phyloP scores from a whole-genome alignment of 2,113 vertebrate species.

The Cavia aperea region DNA sequence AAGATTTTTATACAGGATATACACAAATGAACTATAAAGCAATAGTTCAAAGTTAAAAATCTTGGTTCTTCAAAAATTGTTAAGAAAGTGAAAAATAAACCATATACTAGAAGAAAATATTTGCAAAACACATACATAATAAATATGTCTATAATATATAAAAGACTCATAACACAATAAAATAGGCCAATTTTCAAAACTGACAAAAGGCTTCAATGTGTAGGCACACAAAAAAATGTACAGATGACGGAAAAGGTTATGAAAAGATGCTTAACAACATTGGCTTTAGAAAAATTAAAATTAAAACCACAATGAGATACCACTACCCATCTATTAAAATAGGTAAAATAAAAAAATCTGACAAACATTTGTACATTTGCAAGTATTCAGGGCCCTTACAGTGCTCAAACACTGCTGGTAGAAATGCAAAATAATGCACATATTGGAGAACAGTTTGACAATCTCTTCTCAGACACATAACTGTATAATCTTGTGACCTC shows the following conservation, averaged over 20 bases:
- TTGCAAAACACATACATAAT: not conserved
- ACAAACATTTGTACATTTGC: not conserved
- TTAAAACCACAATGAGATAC: not conserved
- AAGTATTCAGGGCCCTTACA: not conserved
- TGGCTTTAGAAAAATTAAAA: not conserved
- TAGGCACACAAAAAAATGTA: not conserved
- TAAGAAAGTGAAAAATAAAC: not conserved
- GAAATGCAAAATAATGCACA: not conserved
- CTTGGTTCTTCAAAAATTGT: not conserved
- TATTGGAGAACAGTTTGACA: not conserved
- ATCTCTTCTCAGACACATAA: not conserved
- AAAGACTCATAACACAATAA: not conserved
- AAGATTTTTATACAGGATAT: not conserved
- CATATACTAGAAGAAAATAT: not conserved
- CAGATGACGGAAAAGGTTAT: not conserved
- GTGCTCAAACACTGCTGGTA: not conserved
- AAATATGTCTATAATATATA: not conserved
- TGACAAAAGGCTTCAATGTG: not conserved
- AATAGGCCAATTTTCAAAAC: not conserved
- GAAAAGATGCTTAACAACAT: not conserved
- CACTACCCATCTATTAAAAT: not conserved
- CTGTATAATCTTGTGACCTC: not conserved
- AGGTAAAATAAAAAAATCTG: not conserved
- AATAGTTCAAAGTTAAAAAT: not conserved
- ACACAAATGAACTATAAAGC: not conserved